Base-by-base conservation (phyloP, 1,140 invertebrate genomes). In the Muscidifurax raptorellus region DNA sequence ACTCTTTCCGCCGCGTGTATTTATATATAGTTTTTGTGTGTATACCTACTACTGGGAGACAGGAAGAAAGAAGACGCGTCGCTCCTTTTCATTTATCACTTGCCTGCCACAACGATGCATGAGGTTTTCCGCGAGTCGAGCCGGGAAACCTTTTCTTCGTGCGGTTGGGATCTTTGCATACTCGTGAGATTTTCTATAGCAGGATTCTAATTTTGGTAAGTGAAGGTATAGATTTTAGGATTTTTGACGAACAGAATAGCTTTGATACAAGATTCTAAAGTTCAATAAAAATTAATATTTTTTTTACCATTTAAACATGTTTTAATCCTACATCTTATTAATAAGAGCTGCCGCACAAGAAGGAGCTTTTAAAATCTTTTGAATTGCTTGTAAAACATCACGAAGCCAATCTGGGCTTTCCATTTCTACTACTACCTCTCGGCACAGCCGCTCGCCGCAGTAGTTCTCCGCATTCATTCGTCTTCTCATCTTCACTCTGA, bases 71-170 rank as follows among this genome's bases (percentile, higher is more conserved):
- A 28, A 69, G 79, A 59, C 52, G 52, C 18, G 22, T 22, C 22
- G 52, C 22, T 59, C 22, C 22, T 59, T 59, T 59, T 59, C 52
- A 59, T 72, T 80, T 80, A 80, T 80, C 79, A 80, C 67, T 71
- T 86, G 76, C 52, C 67, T 76, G 82, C 59, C 67, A 66, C 78
- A 27, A 4, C 27, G 44, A 59, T 71, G 36, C n/a, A n/a, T 64
- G 18, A 36, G 7, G 12, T 72, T 82, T 81, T 59, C 80, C 69
- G 28, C 69, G 72, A 82, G 69, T 52, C 30, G 28, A 82, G 47
- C 18, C 27, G 6, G 71, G 72, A 74, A 82, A 52, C n/a, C 80
- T 30, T 27, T 59, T 40, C 59, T 64, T 72, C 10, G 36, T 36
- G 3, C 78, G 13, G 32, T 32, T 22, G 18, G 18, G 4, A 0